Conservation (phyloP, 2,113 vertebrate species). For the Hymenochirus boettgeri region DNA sequence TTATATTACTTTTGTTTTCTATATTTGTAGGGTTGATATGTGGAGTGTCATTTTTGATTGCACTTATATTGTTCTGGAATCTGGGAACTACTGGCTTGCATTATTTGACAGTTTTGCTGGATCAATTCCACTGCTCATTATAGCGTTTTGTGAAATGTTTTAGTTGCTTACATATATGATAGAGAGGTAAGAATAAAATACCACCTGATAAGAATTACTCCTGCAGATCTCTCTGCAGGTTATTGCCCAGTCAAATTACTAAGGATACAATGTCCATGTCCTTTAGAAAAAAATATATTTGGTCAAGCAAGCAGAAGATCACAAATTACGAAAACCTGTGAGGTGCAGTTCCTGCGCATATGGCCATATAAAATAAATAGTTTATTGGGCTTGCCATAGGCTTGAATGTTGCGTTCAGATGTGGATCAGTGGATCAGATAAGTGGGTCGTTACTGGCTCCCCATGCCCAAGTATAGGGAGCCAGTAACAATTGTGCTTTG, state of each 20-base stretch:
- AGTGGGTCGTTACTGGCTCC: too few species aligned
- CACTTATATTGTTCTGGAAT: slow-evolving; percentile 74
- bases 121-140: slow-evolving; percentile 82
- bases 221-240: neutral
- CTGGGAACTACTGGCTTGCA: slow-evolving; percentile 87
- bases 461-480: too few species aligned
- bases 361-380: too few species aligned
- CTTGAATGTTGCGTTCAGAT: too few species aligned
- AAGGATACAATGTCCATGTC: neutral
- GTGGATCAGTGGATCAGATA: too few species aligned
- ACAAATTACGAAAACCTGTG: too few species aligned
- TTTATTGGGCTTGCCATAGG: too few species aligned
- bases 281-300: neutral
- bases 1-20: too few species aligned
- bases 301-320: too few species aligned
- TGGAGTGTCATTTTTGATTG: slow-evolving; percentile 64
- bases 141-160: slow-evolving; percentile 85
- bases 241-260: neutral
- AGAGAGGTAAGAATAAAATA: slow-evolving; percentile 72
- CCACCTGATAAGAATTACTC: too few species aligned
- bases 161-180: slow-evolving; percentile 82
- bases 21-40: slow-evolving; percentile 70
- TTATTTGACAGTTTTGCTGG: slow-evolving; percentile 84
- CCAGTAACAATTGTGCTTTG: too few species aligned
- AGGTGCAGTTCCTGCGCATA: too few species aligned